phyloP scores from a whole-genome alignment of 2,888 invertebrate genomes.

The Crepidodera aurea region DNA sequence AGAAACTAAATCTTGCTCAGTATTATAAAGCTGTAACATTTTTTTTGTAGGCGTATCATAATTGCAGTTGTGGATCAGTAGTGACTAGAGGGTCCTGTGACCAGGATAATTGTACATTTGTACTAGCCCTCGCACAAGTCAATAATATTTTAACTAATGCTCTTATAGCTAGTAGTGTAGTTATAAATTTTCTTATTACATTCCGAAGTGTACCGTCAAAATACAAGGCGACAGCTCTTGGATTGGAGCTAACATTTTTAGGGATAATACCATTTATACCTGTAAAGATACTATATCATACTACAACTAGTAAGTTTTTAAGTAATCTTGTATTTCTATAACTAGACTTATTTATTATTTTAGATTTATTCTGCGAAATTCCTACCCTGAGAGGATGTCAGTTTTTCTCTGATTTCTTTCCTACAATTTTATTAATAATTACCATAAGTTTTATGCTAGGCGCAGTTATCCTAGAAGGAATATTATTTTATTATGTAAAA shows the following conservation, averaged over 20 bases:
- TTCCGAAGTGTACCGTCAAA: conserved; percentile 66
- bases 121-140: conserved; percentile 62
- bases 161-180: conserved; percentile 57
- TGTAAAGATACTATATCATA: conserved; percentile 70
- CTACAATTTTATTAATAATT: conserved; percentile 47
- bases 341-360: conserved; percentile 7
- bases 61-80: conserved; percentile 58
- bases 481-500: conserved; percentile 43
- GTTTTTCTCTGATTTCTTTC: conserved; percentile 49
- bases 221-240: conserved; percentile 70
- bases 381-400: conserved; percentile 45
- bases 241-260: conserved; percentile 65
- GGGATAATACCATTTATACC: conserved; percentile 69
- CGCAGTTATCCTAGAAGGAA: conserved; percentile 43
- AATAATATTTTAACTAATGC: conserved; percentile 51
- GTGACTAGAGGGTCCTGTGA: conserved; percentile 68
- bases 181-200: conserved; percentile 65
- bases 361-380: conserved; percentile 46
- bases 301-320: conserved; percentile 56
- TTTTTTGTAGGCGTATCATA: conserved; percentile 61
- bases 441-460: conserved; percentile 50
- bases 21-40: conserved; percentile 12
- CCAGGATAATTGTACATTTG: conserved; percentile 61
- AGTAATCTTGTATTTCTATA: background rate
- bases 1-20: conserved; percentile 48